phyloP scores from a whole-genome alignment of 2,113 vertebrate species.

The Emydura subglobosa region DNA sequence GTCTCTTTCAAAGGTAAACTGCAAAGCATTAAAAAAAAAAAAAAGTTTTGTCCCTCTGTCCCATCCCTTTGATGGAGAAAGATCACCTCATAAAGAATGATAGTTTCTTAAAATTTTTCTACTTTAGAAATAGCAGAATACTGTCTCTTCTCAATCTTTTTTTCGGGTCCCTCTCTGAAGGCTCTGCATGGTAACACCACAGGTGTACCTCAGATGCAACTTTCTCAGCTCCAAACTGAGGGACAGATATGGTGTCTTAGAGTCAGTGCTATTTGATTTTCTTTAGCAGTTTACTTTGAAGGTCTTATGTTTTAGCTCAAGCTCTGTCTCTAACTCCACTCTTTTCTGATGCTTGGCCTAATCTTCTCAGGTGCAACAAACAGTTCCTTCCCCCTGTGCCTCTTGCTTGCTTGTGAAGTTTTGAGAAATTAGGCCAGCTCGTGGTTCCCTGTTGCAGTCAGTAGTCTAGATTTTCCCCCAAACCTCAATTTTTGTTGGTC shows the following conservation, averaged over 20 bases:
- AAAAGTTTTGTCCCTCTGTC: background rate
- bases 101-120: too few relatives aligned
- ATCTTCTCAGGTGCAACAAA: slow-evolving; percentile 1
- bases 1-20: background rate
- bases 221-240: slow-evolving; percentile 12
- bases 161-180: background rate
- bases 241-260: background rate
- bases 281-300: slow-evolving; percentile 36
- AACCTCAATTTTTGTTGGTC: slow-evolving; percentile 22
- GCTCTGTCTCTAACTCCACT: background rate
- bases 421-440: slow-evolving; percentile 38
- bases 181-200: background rate
- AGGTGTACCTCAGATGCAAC: background rate
- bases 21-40: background rate
- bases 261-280: slow-evolving; percentile 35
- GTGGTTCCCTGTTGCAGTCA: slow-evolving; percentile 20
- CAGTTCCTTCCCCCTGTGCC: slow-evolving; percentile 2
- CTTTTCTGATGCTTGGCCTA: slow-evolving; percentile 31
- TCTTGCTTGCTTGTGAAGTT: slow-evolving; percentile 42
- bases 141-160: background rate
- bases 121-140: background rate
- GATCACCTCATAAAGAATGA: too few relatives aligned
- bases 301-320: background rate
- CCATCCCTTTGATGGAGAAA: background rate
- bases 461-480: slow-evolving; percentile 38